Conservation (phyloP, 2,113 vertebrate genomes). For the Holacanthus passer region DNA sequence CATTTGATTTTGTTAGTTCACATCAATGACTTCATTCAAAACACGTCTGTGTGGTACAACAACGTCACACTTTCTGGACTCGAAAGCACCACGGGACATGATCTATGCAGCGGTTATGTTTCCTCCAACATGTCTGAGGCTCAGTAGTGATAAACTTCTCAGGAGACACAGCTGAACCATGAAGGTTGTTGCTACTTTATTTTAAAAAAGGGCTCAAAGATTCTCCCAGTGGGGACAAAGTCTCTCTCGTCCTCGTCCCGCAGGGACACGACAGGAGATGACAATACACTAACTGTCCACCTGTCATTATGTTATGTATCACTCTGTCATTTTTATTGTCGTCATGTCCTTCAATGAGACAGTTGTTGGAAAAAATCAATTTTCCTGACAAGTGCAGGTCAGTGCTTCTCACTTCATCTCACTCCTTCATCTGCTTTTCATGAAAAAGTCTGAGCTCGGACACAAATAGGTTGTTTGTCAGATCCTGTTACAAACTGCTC, state of each 20-base stretch:
- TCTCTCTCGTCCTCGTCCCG: background rate
- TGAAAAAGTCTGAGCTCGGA: background rate
- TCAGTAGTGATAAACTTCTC: background rate
- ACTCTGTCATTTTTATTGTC: constrained; percentile 5
- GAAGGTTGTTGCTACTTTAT: background rate
- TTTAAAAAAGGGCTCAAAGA: background rate
- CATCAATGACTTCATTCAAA: background rate
- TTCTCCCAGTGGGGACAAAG: background rate
- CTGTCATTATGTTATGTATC: constrained; percentile 1
- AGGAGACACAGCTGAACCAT: background rate
- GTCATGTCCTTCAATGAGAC: constrained; percentile 1
- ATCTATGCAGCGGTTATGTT: background rate
- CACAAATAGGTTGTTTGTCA: background rate
- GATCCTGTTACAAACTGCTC: background rate
- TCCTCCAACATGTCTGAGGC: background rate
- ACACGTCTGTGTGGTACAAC: background rate
- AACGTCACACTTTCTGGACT: background rate
- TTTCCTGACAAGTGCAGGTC: background rate
- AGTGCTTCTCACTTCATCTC: background rate
- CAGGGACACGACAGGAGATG: background rate
- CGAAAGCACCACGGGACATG: background rate
- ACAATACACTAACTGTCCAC: constrained; percentile 12
- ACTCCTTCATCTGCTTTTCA: background rate
- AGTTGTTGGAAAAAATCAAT: background rate
- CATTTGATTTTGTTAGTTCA: background rate